Evolutionary conservation across 2,113 vertebrate genomes (phyloP).

Genomic region (Hypanus sabinus): DNA sequence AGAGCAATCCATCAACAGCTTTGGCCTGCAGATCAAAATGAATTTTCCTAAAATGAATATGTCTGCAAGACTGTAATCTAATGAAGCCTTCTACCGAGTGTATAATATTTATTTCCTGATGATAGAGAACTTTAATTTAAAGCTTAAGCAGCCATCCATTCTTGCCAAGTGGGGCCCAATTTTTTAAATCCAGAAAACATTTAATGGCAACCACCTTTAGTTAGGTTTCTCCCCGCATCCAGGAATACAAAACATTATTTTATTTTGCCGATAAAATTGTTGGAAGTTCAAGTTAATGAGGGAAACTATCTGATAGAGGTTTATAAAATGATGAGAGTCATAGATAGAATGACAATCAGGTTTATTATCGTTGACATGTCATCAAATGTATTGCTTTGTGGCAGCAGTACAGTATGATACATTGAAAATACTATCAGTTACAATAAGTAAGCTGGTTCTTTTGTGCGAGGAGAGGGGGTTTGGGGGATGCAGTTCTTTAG

Average conservation of each 20-base stretch:
- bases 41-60: neutral
- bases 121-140: neutral
- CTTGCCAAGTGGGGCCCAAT: neutral
- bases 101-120: neutral
- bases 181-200: neutral
- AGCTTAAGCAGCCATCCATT: neutral
- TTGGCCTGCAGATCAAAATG: neutral
- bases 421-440: too few relatives aligned
- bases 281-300: neutral
- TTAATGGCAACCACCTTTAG: neutral
- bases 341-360: too few relatives aligned
- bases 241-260: neutral
- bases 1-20: neutral
- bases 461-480: too few relatives aligned
- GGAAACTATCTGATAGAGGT: neutral
- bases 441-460: too few relatives aligned
- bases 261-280: neutral
- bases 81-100: neutral
- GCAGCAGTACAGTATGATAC: too few relatives aligned
- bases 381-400: too few relatives aligned
- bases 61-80: neutral
- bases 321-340: too few relatives aligned
- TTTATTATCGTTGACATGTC: too few relatives aligned
- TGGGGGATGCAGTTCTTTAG: too few relatives aligned
- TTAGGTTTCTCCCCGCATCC: neutral